A percentile compares a stretch with the other conserved stretches of the same genome.
These are phyloP conservation scores for Phragmatobia fuliginosa DNA, from an alignment of 2,888 invertebrate genomes.

Conservation along the genomic window DNA sequence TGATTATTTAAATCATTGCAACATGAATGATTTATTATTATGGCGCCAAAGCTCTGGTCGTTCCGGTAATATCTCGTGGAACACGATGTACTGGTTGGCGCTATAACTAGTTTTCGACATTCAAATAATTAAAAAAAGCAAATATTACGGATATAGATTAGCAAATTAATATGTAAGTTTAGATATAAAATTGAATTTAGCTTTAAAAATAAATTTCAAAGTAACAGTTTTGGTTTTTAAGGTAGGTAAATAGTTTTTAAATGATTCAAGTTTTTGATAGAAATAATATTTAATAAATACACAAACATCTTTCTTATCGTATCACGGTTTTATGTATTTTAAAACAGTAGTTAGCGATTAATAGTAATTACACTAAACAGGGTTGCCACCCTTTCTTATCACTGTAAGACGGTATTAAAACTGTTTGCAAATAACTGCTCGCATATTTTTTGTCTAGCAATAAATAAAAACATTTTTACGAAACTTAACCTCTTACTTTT, in stretches of 20 bases:
- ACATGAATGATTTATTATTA: background rate
- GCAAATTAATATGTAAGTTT: background rate
- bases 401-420: background rate
- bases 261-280: background rate
- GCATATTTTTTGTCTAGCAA: too few species aligned
- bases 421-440: background rate
- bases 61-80: background rate
- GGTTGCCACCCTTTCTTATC: background rate
- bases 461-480: too few species aligned
- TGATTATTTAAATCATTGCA: background rate
- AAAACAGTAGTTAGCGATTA: background rate
- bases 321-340: background rate
- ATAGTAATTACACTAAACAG: background rate
- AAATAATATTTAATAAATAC: too few species aligned
- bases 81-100: background rate
- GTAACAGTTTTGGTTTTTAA: too few species aligned
- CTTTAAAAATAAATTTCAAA: background rate
- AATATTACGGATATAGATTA: background rate
- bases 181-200: background rate
- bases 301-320: too few species aligned
- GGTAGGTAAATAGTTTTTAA: too few species aligned
- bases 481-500: constrained; percentile 12
- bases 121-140: background rate
- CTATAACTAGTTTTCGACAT: background rate
- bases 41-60: background rate